Evolutionary conservation across 2,113 vertebrate genomes (phyloP), one percentile per base, ranked within the genome.

Genomic region (Vimba vimba): DNA sequence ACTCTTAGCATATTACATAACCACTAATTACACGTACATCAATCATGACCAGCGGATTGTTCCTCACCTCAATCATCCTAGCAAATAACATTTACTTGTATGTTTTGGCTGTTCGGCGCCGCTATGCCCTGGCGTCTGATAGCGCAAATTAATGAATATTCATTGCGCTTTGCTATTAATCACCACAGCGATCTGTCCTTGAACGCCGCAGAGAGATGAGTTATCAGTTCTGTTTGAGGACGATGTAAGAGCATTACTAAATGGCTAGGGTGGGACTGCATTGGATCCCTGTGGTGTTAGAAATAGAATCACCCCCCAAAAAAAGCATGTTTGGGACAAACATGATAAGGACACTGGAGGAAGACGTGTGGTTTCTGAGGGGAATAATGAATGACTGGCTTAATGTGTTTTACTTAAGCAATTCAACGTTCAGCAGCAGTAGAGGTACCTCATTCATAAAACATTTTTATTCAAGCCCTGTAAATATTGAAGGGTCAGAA

Each of bases 401-500:
- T 87, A 84, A 86, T 88, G 75, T 47, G 66, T 86, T 74, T 79
- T 27, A 80, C 80, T 79, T 83, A 45, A 74, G 80, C 47, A 66
- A 86, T 88, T 80, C 86, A 83, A 39, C 12, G 0, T n/a, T 85
- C 79, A 88, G 81, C 50, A 68, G 68, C 39, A 68, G 66, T 27
- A 43, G 59, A 71, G 57, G 71, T 47, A n/a, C 39, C 80, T 83
- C 79, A 79, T 80, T 69, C 55, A 84, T 86, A 86, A 85, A 75
- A 68, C 73, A 47, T 64, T 79, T 74, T 33, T 50, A 79, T 55
- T 71, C 79, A 77, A 75, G 57, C 36, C n/a, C 33, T 66, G 74
- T 86, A 84, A 88, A 80, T 68, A 88, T 12, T 60, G 79, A 81
- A 66, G 79, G 79, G 60, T 81, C 59, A 81, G 13, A 8, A 64